Percentiles rank a stretch among this genome's conserved stretches.
Conservation (phyloP, 2,797 vertebrate species). For the Benthosema pterotum region DNA sequence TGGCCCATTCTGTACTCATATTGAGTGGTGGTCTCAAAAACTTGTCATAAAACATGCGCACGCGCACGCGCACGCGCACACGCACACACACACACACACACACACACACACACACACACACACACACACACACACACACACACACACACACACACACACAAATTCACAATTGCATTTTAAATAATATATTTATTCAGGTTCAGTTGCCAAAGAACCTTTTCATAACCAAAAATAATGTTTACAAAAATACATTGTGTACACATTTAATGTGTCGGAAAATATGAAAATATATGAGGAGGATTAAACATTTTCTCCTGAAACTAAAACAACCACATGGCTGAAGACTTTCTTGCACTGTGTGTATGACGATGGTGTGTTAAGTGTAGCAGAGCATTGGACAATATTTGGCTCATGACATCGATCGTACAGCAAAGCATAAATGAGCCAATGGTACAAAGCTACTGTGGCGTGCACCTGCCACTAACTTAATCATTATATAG, state of each 20-base stretch:
- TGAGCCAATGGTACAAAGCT: background rate
- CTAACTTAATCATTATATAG: background rate
- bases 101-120: background rate
- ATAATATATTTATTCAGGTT: constrained; percentile 28
- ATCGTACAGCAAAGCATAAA: no score
- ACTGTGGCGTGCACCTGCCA: constrained; percentile 2
- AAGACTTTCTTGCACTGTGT: constrained; percentile 10
- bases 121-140: background rate
- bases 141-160: background rate
- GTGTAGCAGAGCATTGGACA: background rate
- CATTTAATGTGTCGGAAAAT: constrained; percentile 34
- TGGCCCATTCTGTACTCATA: no score
- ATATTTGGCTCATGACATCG: no score
- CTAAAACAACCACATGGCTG: constrained; percentile 22
- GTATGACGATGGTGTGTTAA: constrained; percentile 7
- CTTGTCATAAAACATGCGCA: no score
- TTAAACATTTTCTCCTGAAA: constrained; percentile 23
- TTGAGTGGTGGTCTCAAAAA: no score
- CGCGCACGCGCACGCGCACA: background rate
- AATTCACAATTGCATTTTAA: constrained; percentile 15
- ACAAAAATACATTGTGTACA: constrained; percentile 59
- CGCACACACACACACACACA: background rate
- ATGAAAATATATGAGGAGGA: constrained; percentile 18
- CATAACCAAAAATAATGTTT: constrained; percentile 49
- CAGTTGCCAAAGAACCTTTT: constrained; percentile 7